A percentile compares a stretch with the other conserved stretches of the same genome.
Evolutionary conservation across 2,797 vertebrate species (phyloP).

Genomic region (Esox lucius): DNA sequence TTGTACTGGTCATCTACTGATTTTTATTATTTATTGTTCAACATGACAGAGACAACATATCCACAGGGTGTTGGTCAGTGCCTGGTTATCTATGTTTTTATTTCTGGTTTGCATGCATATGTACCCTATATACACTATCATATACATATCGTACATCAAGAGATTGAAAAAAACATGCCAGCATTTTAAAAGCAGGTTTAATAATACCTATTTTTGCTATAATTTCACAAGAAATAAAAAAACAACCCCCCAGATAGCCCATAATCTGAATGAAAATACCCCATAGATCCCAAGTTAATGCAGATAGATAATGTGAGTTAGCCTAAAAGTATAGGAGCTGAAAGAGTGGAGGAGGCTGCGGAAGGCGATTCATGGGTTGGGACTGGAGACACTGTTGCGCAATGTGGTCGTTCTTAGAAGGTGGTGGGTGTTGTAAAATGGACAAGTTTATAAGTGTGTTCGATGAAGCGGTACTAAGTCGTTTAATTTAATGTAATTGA

Average conservation of each 20-base stretch:
- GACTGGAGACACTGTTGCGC: constrained; percentile 1
- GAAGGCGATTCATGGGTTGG: neutral
- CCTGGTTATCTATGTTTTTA: too few species aligned
- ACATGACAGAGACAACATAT: too few species aligned
- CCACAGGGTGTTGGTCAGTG: too few species aligned
- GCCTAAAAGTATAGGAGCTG: neutral
- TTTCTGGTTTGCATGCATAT: too few species aligned
- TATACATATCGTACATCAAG: neutral
- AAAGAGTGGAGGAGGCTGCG: neutral
- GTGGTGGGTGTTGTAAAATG: constrained; percentile 2
- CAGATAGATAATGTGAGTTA: neutral
- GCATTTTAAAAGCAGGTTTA: too few species aligned
- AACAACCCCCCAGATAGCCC: neutral
- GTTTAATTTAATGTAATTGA: constrained; percentile 14
- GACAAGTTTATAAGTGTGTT: constrained; percentile 14
- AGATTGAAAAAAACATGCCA: too few species aligned
- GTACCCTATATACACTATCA: too few species aligned
- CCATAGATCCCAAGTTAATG: neutral
- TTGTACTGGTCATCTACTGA: neutral
- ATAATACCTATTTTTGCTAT: neutral
- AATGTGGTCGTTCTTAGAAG: constrained; percentile 9
- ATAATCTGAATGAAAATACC: neutral
- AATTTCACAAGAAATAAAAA: neutral
- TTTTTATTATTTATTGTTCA: neutral
- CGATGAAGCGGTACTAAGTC: constrained; percentile 24